These are phyloP conservation scores for Cherax quadricarinatus DNA, from an alignment of 1,140 invertebrate genomes.

Conservation along the genomic window DNA sequence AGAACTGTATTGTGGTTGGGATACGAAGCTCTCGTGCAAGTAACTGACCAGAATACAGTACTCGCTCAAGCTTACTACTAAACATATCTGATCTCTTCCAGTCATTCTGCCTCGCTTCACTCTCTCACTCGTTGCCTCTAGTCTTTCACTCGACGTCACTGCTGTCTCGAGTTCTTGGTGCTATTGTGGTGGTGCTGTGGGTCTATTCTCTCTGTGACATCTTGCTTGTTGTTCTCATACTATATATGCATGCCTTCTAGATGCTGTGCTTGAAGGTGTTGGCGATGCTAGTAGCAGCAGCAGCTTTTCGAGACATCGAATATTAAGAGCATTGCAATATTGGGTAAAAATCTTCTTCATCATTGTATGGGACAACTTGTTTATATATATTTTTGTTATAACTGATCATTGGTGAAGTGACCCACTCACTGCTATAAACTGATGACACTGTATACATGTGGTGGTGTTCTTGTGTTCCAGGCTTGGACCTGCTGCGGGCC, in stretches of 20 bases:
- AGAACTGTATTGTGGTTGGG: constrained; percentile 4
- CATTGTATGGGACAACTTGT: background rate
- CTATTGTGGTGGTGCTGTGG: background rate
- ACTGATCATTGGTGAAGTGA: background rate
- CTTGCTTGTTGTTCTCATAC: background rate
- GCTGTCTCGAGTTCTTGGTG: background rate
- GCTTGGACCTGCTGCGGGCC: constrained; percentile 58
- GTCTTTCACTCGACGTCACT: background rate
- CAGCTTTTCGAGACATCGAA: background rate
- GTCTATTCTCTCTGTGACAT: background rate
- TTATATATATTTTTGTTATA: background rate
- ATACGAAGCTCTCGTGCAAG: background rate
- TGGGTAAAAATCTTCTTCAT: background rate
- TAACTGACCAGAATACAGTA: background rate
- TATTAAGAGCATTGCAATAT: background rate
- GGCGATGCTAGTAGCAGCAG: background rate
- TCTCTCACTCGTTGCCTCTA: background rate
- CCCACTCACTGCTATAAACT: background rate
- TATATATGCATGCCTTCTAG: constrained; percentile 8
- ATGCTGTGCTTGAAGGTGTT: constrained; percentile 4
- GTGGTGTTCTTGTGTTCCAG: constrained; percentile 28
- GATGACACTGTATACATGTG: background rate
- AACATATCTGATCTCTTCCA: background rate
- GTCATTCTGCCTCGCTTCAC: background rate
- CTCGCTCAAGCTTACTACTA: background rate